Percentiles rank a stretch among this genome's conserved stretches.
These are phyloP conservation scores for Parthenolecanium corni DNA, from an alignment of 2,888 invertebrate genomes.

Conservation along the genomic window DNA sequence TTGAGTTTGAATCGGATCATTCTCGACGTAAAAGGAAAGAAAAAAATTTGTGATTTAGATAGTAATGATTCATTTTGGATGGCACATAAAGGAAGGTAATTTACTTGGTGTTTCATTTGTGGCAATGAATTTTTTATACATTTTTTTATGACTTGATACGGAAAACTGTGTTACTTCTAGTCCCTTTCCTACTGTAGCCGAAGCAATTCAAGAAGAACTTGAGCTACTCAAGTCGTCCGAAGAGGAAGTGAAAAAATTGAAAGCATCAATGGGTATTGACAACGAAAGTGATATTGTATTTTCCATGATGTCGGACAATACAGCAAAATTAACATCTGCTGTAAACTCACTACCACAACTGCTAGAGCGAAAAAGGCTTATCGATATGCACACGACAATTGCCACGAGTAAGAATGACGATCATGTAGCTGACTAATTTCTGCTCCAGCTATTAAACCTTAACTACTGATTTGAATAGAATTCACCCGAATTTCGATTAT, in stretches of 20 bases:
- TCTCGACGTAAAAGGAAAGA: slow-evolving; percentile 60
- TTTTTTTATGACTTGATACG: neutral
- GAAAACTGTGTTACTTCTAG: slow-evolving; percentile 37
- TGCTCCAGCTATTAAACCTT: neutral
- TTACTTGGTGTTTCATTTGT: neutral
- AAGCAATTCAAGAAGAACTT: slow-evolving; percentile 95
- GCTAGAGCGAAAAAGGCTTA: slow-evolving; percentile 89
- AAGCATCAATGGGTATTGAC: slow-evolving; percentile 86
- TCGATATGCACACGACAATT: slow-evolving; percentile 97
- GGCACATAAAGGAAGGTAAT: slow-evolving; percentile 69
- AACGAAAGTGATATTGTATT: slow-evolving; percentile 76
- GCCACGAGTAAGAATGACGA: slow-evolving; percentile 59
- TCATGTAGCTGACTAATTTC: neutral
- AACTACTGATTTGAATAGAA: neutral
- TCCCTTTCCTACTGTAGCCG: slow-evolving; percentile 88
- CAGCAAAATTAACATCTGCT: slow-evolving; percentile 83
- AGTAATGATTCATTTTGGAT: slow-evolving; percentile 49
- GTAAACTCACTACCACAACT: slow-evolving; percentile 93
- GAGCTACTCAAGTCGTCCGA: slow-evolving; percentile 89
- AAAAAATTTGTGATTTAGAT: slow-evolving; percentile 66
- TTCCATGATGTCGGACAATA: slow-evolving; percentile 81
- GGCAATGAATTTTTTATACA: neutral
- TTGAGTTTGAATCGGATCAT: slow-evolving; percentile 70
- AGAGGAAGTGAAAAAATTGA: slow-evolving; percentile 91
- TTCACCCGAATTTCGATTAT: neutral